Percentiles rank a stretch among this genome's conserved stretches.
These are phyloP conservation scores for Callipepla californica DNA, from an alignment of 2,113 vertebrate genomes.

Conservation along the genomic window DNA sequence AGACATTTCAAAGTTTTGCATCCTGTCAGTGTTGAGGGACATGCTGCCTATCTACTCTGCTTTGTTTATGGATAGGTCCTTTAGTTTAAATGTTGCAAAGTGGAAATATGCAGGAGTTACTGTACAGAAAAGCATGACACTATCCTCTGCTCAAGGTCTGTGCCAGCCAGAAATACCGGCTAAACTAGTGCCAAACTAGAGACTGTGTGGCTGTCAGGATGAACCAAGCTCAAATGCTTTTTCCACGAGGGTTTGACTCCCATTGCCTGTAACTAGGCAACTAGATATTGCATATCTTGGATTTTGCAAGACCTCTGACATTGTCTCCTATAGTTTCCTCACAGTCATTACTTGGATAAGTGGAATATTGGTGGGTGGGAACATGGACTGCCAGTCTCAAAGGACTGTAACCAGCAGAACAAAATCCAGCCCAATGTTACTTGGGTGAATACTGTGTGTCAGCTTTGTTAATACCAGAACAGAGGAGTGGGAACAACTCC, in stretches of 20 bases:
- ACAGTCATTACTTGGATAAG: neutral
- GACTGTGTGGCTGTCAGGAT: neutral
- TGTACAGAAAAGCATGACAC: neutral
- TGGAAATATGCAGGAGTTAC: neutral
- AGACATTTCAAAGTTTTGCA: neutral
- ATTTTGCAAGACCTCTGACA: neutral
- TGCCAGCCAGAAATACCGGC: conserved; percentile 39
- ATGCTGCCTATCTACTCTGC: neutral
- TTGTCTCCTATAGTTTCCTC: neutral
- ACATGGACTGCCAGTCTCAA: neutral
- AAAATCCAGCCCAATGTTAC: neutral
- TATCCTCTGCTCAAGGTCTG: neutral
- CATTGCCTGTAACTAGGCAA: neutral
- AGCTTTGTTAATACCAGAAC: neutral
- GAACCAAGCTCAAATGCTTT: neutral
- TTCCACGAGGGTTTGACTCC: neutral
- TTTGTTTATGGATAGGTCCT: neutral
- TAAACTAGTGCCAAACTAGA: conserved; percentile 13
- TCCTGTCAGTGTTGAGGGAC: neutral
- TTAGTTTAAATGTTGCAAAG: neutral
- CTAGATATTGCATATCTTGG: neutral
- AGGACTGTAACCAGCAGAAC: neutral
- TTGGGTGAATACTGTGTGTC: neutral
- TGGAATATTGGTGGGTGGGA: neutral
- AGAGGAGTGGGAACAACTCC: neutral